phyloP scores from a whole-genome alignment of 2,888 invertebrate species.

The Amorpha juglandis region DNA sequence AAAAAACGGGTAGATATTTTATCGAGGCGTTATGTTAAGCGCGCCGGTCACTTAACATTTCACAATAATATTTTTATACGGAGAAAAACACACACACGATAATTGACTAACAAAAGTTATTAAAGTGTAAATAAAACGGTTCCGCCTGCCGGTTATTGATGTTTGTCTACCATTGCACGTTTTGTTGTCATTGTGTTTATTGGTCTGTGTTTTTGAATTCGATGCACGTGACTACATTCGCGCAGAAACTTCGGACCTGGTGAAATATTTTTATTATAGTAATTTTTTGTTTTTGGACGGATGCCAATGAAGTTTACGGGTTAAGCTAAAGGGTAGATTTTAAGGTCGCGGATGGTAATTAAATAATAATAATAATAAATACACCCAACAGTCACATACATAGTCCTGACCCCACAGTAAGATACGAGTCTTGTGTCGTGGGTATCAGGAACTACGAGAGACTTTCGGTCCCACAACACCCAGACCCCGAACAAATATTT shows the following conservation, averaged over 20 bases:
- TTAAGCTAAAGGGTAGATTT: slow-evolving; percentile 1
- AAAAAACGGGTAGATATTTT: too few relatives aligned
- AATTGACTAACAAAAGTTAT: slow-evolving; percentile 18
- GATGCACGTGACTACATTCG: neutral
- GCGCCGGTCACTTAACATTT: neutral
- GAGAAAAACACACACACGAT: slow-evolving; percentile 2
- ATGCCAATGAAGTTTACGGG: slow-evolving; percentile 7
- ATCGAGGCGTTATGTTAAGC: too few relatives aligned
- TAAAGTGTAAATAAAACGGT: slow-evolving; percentile 6
- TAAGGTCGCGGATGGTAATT: slow-evolving; percentile 5
- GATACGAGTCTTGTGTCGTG: too few relatives aligned
- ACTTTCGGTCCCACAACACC: too few relatives aligned
- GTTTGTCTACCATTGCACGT: slow-evolving; percentile 11
- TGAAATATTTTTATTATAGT: slow-evolving; percentile 10
- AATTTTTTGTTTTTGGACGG: slow-evolving; percentile 4
- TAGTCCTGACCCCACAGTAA: too few relatives aligned
- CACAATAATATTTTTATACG: neutral
- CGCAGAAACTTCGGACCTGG: neutral
- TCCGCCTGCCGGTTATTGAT: neutral
- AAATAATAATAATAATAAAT: too few relatives aligned
- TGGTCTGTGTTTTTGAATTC: slow-evolving; percentile 12
- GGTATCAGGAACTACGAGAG: too few relatives aligned
- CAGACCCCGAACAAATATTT: too few relatives aligned
- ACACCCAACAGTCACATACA: too few relatives aligned
- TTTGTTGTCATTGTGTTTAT: neutral